Percentiles rank a stretch among this genome's conserved stretches.
These are phyloP conservation scores for Agrochola macilenta DNA, from an alignment of 2,888 invertebrate genomes.

Conservation along the genomic window DNA sequence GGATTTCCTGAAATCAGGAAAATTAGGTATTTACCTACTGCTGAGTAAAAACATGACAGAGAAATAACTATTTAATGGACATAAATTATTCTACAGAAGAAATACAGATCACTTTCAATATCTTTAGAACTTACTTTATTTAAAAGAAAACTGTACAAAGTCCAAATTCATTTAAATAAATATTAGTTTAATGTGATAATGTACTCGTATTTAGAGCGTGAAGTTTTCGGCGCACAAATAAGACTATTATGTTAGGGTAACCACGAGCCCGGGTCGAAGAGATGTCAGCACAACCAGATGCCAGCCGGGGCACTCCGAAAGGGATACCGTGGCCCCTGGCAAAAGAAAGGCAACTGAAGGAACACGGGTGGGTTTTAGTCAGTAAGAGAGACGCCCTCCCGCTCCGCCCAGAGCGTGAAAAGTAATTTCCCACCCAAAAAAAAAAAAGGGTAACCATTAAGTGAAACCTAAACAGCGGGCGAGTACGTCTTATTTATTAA, in stretches of 20 bases:
- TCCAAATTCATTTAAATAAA: constrained; percentile 3
- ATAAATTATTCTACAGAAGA: background rate
- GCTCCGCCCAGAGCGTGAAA: too few species aligned
- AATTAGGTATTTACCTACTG: background rate
- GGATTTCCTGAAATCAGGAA: too few species aligned
- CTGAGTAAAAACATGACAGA: background rate
- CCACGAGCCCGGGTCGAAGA: background rate
- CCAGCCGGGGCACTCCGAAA: too few species aligned
- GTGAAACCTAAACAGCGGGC: background rate
- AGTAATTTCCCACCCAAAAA: too few species aligned
- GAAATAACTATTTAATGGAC: background rate
- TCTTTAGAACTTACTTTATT: background rate
- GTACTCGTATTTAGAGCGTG: constrained; percentile 50
- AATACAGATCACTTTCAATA: background rate
- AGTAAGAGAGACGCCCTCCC: too few species aligned
- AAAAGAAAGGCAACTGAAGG: too few species aligned
- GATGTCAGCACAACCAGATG: too few species aligned
- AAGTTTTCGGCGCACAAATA: constrained; percentile 15
- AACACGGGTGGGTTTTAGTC: too few species aligned
- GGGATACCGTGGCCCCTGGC: too few species aligned
- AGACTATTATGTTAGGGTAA: background rate
- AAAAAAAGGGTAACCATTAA: background rate
- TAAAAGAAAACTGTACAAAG: background rate
- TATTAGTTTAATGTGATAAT: constrained; percentile 16
- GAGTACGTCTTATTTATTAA: background rate